Conservation (phyloP, 2,797 vertebrate species). For the Lateolabrax maculatus region DNA sequence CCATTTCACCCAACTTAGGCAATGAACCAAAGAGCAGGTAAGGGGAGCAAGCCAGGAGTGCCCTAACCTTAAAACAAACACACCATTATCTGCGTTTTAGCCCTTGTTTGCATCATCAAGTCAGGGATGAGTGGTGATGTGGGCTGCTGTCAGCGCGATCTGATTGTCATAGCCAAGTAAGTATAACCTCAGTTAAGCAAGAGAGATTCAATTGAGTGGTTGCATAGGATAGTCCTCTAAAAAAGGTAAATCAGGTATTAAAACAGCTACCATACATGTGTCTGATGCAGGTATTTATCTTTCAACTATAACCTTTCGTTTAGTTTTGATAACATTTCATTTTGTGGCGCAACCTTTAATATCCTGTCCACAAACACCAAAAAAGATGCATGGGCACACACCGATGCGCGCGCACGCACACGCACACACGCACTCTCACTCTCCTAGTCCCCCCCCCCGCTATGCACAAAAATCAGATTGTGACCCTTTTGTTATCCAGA, state of each 20-base stretch:
- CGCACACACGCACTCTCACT: too few species aligned
- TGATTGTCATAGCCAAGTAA: slow-evolving; percentile 5
- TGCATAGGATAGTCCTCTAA: neutral
- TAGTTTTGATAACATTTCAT: neutral
- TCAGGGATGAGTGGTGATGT: slow-evolving; percentile 15
- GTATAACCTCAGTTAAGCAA: neutral
- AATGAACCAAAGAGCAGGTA: slow-evolving; percentile 41
- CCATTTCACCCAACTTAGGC: slow-evolving; percentile 55
- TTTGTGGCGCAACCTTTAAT: neutral
- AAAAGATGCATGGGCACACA: neutral
- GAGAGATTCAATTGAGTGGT: neutral
- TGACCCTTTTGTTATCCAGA: slow-evolving; percentile 20
- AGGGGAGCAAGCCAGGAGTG: slow-evolving; percentile 26
- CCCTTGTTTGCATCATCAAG: slow-evolving; percentile 28
- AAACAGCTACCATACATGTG: neutral
- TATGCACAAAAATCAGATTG: neutral
- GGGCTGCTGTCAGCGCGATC: neutral
- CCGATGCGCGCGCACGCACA: too few species aligned
- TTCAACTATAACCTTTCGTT: neutral
- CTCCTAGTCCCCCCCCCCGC: neutral
- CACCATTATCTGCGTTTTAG: slow-evolving; percentile 47
- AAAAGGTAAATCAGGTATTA: slow-evolving; percentile 2
- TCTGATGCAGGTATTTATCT: neutral
- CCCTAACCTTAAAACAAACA: slow-evolving; percentile 60
- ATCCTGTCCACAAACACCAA: neutral